Evolutionary conservation across 2,797 vertebrate genomes (phyloP).

Genomic region (Molothrus aeneus): DNA sequence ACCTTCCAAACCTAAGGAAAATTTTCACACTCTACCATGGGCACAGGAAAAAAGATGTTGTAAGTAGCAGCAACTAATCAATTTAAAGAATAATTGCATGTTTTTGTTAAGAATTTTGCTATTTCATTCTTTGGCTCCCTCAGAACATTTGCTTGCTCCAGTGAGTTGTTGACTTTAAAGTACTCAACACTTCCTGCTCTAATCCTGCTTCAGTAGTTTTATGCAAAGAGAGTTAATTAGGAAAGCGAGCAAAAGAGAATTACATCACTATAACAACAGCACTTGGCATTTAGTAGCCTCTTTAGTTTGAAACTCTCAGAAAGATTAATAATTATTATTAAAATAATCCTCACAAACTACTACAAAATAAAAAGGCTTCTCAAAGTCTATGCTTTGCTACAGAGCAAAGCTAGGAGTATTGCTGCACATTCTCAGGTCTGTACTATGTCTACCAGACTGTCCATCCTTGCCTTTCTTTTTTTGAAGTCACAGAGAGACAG

Average conservation of each 20-base stretch:
- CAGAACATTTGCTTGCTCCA: conserved; percentile 3
- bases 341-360: background rate
- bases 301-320: background rate
- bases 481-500: background rate
- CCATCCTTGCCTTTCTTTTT: background rate
- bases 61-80: background rate
- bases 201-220: background rate
- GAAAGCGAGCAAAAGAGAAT: background rate
- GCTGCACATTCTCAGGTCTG: background rate
- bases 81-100: background rate
- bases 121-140: background rate
- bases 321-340: background rate
- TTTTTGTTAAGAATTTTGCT: background rate
- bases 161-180: background rate
- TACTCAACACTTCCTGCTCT: background rate
- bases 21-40: background rate
- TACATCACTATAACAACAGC: background rate
- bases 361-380: background rate
- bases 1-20: background rate
- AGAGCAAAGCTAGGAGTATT: background rate
- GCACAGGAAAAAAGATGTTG: background rate
- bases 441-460: background rate
- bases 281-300: conserved; percentile 2
- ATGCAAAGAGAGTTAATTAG: conserved; percentile 11
- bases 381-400: background rate